Conservation (phyloP, 2,797 vertebrate species). For the Molossus alvarezi region DNA sequence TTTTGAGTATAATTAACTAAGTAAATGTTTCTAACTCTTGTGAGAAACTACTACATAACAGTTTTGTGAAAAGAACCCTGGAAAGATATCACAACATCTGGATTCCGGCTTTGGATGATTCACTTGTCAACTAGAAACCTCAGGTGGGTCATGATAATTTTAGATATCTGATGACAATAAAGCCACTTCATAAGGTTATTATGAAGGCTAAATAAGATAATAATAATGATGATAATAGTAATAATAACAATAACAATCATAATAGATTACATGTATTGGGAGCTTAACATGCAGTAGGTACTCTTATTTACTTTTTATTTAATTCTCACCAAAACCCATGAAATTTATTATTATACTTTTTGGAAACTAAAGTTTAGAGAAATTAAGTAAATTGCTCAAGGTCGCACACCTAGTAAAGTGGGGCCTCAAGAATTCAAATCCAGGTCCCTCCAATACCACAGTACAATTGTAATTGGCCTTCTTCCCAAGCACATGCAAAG, state of each 20-base stretch:
- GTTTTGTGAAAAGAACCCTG: background rate
- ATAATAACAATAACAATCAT: background rate
- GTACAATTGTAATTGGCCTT: background rate
- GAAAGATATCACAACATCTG: background rate
- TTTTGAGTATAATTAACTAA: conserved; percentile 1
- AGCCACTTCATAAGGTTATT: background rate
- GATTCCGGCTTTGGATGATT: background rate
- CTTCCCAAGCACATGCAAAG: background rate
- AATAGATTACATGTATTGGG: background rate
- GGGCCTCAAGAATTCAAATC: background rate
- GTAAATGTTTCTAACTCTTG: background rate
- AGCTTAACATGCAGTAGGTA: background rate
- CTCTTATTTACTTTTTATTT: background rate
- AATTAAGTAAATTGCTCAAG: background rate
- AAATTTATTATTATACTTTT: background rate
- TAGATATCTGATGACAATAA: background rate
- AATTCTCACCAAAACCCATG: background rate
- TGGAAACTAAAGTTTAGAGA: background rate
- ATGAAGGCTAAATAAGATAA: background rate
- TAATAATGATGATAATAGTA: background rate
- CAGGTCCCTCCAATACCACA: background rate
- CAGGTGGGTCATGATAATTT: background rate
- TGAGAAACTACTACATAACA: background rate
- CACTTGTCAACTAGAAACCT: background rate
- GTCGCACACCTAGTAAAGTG: background rate